A percentile compares a stretch with the other conserved stretches of the same genome.
Evolutionary conservation across 2,113 vertebrate genomes (phyloP).

Genomic region (Porphyrio hochstetteri): DNA sequence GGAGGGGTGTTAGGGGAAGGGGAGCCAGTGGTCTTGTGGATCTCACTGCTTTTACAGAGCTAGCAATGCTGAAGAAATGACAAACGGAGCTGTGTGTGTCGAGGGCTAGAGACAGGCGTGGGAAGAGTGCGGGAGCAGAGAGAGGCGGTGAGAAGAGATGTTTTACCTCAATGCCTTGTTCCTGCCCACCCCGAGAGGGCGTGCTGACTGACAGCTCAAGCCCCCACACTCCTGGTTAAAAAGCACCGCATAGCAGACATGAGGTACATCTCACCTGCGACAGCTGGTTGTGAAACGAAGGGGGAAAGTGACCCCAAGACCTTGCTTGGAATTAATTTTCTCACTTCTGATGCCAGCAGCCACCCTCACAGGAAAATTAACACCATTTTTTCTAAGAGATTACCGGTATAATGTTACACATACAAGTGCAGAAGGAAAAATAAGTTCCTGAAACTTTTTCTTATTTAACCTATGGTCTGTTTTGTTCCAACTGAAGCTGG

Average conservation of each 20-base stretch:
- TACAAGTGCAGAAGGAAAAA: neutral
- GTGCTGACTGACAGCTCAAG: neutral
- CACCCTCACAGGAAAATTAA: neutral
- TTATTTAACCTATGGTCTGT: neutral
- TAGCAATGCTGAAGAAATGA: neutral
- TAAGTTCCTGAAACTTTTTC: neutral
- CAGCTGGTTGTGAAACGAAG: neutral
- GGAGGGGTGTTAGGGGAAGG: neutral
- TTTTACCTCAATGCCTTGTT: neutral
- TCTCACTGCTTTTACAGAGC: neutral
- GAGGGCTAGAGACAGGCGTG: fast-evolving
- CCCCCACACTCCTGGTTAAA: fast-evolving
- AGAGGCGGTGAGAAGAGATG: neutral
- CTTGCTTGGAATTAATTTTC: neutral
- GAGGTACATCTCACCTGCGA: neutral
- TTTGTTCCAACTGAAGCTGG: neutral
- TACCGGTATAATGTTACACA: neutral
- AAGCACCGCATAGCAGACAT: neutral
- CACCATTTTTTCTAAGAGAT: neutral
- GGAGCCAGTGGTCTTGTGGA: neutral
- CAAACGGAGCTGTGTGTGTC: neutral
- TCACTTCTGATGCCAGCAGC: neutral
- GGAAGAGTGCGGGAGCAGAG: neutral
- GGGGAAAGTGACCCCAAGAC: neutral
- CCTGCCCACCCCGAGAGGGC: neutral